A percentile compares a stretch with the other conserved stretches of the same genome.
Conservation (phyloP, 2,113 vertebrate genomes). For the Plecturocebus donacophilus region DNA sequence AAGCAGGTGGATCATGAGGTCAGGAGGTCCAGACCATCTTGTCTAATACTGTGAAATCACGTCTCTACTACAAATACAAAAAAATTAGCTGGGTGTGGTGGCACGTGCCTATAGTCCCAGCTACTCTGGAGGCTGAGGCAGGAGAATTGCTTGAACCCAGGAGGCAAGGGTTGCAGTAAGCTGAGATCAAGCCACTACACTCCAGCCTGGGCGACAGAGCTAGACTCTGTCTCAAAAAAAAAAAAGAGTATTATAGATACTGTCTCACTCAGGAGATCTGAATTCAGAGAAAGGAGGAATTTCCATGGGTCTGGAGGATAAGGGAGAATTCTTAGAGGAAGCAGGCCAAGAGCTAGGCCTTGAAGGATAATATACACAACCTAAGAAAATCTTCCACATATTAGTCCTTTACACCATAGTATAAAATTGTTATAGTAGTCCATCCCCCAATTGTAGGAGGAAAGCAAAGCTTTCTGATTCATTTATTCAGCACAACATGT, state of each 20-base stretch:
- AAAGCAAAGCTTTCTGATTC: background rate
- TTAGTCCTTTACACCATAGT: background rate
- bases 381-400: background rate
- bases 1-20: too few species aligned
- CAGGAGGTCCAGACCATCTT: too few species aligned
- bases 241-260: background rate
- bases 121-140: too few species aligned
- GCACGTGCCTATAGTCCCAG: too few species aligned
- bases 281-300: constrained; percentile 31
- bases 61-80: too few species aligned
- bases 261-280: background rate
- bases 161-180: too few species aligned
- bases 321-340: background rate
- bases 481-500: background rate
- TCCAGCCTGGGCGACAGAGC: too few species aligned
- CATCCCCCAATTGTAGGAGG: background rate
- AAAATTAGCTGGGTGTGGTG: too few species aligned
- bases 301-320: background rate
- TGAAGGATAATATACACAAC: background rate
- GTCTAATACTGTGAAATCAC: too few species aligned
- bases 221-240: too few species aligned
- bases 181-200: too few species aligned
- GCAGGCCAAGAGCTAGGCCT: background rate
- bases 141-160: too few species aligned
- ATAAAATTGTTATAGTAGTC: background rate